Base-by-base conservation (phyloP, 2,797 vertebrate species). In the Acanthurus leucopareius region DNA sequence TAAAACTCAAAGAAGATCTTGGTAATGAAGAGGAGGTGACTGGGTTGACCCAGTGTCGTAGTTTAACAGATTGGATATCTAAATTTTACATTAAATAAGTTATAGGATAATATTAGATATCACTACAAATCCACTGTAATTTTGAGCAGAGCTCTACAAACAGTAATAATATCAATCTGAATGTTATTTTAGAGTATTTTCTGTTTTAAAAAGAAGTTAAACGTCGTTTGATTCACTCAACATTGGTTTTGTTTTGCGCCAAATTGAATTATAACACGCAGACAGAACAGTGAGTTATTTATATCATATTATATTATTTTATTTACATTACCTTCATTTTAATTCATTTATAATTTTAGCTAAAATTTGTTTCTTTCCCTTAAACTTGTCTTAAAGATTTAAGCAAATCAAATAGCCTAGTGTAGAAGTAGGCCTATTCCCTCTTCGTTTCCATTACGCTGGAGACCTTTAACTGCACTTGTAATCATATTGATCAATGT, bases 151-250 rank as follows among this genome's bases (percentile, higher is more conserved):
- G n/a, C 11, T n/a, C 7, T 6, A 2, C 4, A 10, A 10, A 32
- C 62, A 35, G 17, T 42, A 1, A n/a, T n/a, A 45, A 52, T 5
- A 44, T 62, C 40, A 38, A 3, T 3, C 2, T 53, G 28, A 40
- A 28, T 42, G 9, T 20, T 32, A 17, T 57, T 13, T 20, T 2
- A 59, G 49, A 47, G 20, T 14, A 20, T 62, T 49, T 19, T 2
- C 0, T 32, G 3, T 14, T 0, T 9, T 6, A 14, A 16, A 49
- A n/a, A 3, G 1, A 49, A 51, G 3, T n/a, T 3, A 5, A n/a
- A 25, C 40, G 22, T 15, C 3, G 28, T 56, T 69, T 47, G 45
- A 38, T 62, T 10, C 19, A 32, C 16, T 25, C 10, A 35, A 1
- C 14, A 3, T 40, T 19, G 19, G 0, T 10, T 25, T n/a, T n/a